Conservation (phyloP, 2,888 invertebrate genomes). For the Bedellia somnulentella region DNA sequence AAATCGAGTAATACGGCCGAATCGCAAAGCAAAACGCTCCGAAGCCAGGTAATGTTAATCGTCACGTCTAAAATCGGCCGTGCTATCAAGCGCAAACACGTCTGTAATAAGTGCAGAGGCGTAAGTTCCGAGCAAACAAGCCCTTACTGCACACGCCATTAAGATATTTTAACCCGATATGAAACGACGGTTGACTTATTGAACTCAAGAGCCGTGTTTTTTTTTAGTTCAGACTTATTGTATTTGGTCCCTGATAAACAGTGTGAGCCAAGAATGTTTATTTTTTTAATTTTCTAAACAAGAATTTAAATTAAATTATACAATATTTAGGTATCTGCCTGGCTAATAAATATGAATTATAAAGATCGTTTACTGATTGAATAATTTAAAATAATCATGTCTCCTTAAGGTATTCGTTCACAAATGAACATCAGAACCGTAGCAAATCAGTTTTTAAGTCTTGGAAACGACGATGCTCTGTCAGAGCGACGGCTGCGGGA, state of each 20-base stretch:
- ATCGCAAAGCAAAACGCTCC: constrained; percentile 10
- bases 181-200: constrained; percentile 19
- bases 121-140: constrained; percentile 32
- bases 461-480: constrained; percentile 12
- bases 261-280: no score
- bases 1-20: constrained; percentile 22
- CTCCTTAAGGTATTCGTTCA: no score
- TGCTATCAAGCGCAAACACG: constrained; percentile 4
- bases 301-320: no score
- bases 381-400: no score
- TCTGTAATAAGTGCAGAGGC: constrained; percentile 22
- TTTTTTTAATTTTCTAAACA: no score
- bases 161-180: constrained; percentile 35
- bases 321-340: no score
- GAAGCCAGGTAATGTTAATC: constrained; percentile 7
- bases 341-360: no score
- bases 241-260: no score
- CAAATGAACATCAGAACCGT: constrained; percentile 2
- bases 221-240: no score
- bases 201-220: no score
- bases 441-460: constrained; percentile 12
- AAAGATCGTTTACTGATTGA: no score
- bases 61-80: constrained; percentile 13
- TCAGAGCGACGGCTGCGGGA: constrained; percentile 11
- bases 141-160: constrained; percentile 36